phyloP scores from a whole-genome alignment of 2,113 vertebrate genomes.

The Antechinus stuartii region DNA sequence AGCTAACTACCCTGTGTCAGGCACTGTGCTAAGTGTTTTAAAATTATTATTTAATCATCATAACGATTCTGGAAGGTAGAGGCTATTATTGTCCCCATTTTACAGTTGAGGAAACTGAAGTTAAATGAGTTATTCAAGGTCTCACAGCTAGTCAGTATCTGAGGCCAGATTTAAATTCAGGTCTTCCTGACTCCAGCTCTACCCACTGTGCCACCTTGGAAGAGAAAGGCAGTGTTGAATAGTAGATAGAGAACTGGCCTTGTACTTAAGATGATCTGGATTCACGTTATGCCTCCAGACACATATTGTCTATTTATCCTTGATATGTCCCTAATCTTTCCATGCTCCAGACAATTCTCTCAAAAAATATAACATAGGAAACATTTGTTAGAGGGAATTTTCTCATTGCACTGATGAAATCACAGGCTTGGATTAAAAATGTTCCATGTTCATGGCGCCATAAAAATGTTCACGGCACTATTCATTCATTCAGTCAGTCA shows the following conservation, averaged over 20 bases:
- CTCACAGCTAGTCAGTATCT: background rate
- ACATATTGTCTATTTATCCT: too few relatives aligned
- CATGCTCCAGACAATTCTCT: too few relatives aligned
- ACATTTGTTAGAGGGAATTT: too few relatives aligned
- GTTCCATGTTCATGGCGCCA: too few relatives aligned
- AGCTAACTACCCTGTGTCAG: background rate
- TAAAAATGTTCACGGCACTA: too few relatives aligned
- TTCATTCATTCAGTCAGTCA: too few relatives aligned
- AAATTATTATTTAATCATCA: background rate
- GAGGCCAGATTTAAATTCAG: background rate
- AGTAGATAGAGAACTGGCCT: background rate
- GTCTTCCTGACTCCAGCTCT: background rate
- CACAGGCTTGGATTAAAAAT: too few relatives aligned
- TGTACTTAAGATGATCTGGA: background rate
- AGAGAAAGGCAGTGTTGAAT: background rate
- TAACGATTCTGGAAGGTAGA: too few relatives aligned
- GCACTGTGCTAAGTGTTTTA: background rate
- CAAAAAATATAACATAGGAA: too few relatives aligned
- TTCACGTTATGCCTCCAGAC: too few relatives aligned
- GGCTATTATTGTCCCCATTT: background rate
- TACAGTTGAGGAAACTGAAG: background rate
- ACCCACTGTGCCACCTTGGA: background rate
- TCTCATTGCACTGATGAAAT: too few relatives aligned
- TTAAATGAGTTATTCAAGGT: background rate
- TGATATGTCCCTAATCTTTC: too few relatives aligned